These are phyloP conservation scores for Masnerella sp. DNA, from an alignment of 2,888 invertebrate genomes.

Conservation along the genomic window DNA sequence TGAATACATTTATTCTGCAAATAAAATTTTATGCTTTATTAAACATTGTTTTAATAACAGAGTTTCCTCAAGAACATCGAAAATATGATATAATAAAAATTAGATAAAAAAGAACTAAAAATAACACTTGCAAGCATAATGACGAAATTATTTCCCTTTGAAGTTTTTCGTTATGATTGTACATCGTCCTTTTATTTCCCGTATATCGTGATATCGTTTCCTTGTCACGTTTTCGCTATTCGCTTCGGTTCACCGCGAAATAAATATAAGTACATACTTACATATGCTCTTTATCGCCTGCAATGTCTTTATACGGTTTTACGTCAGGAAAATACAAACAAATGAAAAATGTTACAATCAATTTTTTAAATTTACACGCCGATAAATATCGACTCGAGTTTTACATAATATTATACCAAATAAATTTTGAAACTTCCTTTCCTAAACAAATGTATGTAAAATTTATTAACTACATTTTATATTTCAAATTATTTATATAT, in stretches of 20 bases:
- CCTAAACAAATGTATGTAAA: too few species aligned
- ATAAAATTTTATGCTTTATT: too few species aligned
- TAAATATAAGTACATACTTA: slow-evolving; percentile 69
- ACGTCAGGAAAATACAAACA: slow-evolving; percentile 36
- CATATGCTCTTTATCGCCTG: slow-evolving; percentile 60
- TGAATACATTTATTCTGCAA: too few species aligned
- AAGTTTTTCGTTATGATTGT: slow-evolving; percentile 65
- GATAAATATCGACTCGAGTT: too few species aligned
- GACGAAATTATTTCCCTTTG: slow-evolving; percentile 48
- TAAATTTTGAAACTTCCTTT: too few species aligned
- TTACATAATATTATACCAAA: too few species aligned
- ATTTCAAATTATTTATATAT: too few species aligned
- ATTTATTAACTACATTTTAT: too few species aligned
- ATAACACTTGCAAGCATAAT: slow-evolving; percentile 33
- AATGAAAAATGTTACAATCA: slow-evolving; percentile 30
- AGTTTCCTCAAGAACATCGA: not conserved
- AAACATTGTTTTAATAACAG: not conserved
- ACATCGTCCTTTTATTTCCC: slow-evolving; percentile 68
- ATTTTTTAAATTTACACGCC: not conserved
- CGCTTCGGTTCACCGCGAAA: slow-evolving; percentile 73
- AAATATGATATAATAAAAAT: slow-evolving; percentile 11
- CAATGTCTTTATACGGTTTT: slow-evolving; percentile 47
- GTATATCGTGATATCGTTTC: slow-evolving; percentile 72
- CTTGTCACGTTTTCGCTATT: slow-evolving; percentile 75
- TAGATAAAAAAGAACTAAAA: too few species aligned